Evolutionary conservation across 2,797 vertebrate genomes (phyloP), one percentile per base, ranked within the genome.

Genomic region (Falco berigora): DNA sequence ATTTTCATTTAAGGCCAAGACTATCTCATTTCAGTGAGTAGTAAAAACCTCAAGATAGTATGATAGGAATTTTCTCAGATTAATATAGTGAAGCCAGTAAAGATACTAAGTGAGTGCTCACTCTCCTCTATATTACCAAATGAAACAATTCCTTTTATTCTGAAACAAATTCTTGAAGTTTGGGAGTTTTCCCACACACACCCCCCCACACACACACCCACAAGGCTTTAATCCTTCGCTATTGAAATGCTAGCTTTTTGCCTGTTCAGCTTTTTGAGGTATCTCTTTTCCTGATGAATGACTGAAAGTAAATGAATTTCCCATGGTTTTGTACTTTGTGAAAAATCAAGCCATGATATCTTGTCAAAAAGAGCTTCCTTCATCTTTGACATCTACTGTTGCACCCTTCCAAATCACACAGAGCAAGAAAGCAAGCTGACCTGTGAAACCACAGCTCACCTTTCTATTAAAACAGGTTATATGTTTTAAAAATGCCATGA

Each of bases 1-100:
- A 73, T 78, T 94, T 94, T 93, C 83, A 84, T 44, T 59, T 90
- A 93, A 88, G 44, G 69, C 85, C 86, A 92, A 73, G 19, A 63
- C 67, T 40, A 78, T 30, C 50, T 93, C 62, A 73, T 86, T 92
- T 90, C 87, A 93, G 55, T 5, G 67, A 78, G 53, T 15, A 78
- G 34, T 64, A 85, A 95, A 95, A 95, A 34, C 28, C 20, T 61
- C 64, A 92, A 75, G 50, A 81, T 4, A 46, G 10, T 44, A 90
- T 3, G 74, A 95, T 6, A 85, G 28, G 38, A 75, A 71, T 88
- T 85, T 86, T 89, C 47, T 91, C 46, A 66, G 32, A 67, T 25
- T 75, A 93, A 87, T n/a, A 55, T 40, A 89, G 0, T 32, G 72
- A 94, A 81, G 42, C 52, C 49, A 90, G 74, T 82, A 87, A 82